Evolutionary conservation across 2,797 vertebrate genomes (phyloP).

Genomic region (Podarcis lilfordi): DNA sequence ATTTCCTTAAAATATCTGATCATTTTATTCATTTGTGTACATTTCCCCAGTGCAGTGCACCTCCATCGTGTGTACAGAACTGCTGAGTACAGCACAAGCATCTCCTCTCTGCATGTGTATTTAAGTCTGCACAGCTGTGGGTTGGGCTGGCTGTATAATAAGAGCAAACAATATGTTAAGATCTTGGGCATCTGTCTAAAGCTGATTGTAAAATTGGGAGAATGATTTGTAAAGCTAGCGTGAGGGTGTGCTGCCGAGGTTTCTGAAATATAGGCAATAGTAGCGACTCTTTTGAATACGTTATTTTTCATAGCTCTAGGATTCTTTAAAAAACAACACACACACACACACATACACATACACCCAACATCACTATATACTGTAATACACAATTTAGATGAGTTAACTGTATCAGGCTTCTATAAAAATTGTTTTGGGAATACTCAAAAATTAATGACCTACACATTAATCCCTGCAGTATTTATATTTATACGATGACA

Average conservation of each 20-base stretch:
- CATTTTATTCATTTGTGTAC: not conserved
- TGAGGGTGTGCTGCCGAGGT: not conserved
- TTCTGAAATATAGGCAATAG: not conserved
- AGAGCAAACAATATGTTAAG: not conserved
- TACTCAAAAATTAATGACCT: not conserved
- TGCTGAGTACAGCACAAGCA: not conserved
- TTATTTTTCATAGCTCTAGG: not conserved
- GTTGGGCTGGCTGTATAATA: not conserved
- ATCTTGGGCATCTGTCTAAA: not conserved
- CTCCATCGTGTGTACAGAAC: not conserved
- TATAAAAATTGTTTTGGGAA: constrained; percentile 19
- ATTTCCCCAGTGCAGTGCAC: not conserved
- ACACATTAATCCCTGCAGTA: constrained; percentile 26
- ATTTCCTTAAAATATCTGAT: not conserved
- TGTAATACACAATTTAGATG: constrained; percentile 3
- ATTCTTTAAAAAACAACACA: not conserved
- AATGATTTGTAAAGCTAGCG: not conserved
- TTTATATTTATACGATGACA: constrained; percentile 20
- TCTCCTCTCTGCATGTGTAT: not conserved
- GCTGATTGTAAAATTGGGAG: not conserved
- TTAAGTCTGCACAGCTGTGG: not conserved
- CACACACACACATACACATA: too few relatives aligned
- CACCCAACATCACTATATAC: not conserved
- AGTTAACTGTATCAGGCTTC: not conserved
- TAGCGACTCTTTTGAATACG: constrained; percentile 2